Conservation (phyloP, 2,797 vertebrate species). For the Crocodylus rhombifer region DNA sequence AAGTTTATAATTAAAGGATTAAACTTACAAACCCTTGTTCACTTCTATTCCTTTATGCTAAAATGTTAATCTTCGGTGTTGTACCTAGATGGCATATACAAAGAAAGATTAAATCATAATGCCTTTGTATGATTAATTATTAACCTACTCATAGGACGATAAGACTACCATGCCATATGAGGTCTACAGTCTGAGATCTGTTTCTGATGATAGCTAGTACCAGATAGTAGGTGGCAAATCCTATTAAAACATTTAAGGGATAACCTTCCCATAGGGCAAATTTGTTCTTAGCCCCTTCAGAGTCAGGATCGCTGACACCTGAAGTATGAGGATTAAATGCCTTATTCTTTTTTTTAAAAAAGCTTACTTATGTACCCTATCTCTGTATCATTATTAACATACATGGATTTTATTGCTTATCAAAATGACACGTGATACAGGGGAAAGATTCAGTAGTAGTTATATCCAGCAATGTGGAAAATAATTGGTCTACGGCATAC, state of each 20-base stretch:
- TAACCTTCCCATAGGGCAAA: neutral
- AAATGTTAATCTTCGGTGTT: neutral
- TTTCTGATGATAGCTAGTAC: neutral
- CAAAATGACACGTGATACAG: neutral
- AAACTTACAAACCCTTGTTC: neutral
- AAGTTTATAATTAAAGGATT: neutral
- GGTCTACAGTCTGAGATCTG: neutral
- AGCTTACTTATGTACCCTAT: neutral
- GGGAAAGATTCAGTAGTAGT: neutral
- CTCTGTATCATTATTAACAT: neutral
- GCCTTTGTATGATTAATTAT: neutral
- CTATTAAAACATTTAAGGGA: neutral
- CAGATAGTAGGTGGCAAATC: neutral
- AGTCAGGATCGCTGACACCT: neutral
- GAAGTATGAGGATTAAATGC: neutral
- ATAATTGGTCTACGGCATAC: neutral
- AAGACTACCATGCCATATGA: neutral
- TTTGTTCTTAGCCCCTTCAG: neutral
- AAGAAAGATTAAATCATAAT: neutral
- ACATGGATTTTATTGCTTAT: neutral
- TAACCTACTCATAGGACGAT: neutral
- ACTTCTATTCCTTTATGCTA: neutral
- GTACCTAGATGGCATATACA: neutral
- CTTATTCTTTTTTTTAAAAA: neutral
- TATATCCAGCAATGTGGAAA: neutral